These are phyloP conservation scores for Corydoras sp. DNA, from an alignment of 2,113 vertebrate species.

Conservation along the genomic window DNA sequence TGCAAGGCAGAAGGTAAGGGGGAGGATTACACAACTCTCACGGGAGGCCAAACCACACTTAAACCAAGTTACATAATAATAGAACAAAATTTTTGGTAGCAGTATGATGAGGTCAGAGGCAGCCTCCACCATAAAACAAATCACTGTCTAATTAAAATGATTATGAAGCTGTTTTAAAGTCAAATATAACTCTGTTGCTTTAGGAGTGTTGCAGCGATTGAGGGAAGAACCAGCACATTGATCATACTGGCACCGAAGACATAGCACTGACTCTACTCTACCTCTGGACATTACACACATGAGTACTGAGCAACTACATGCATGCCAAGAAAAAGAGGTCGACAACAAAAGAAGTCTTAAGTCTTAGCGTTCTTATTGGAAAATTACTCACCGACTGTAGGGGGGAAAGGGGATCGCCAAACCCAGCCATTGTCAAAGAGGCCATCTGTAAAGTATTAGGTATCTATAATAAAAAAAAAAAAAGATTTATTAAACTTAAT, in stretches of 20 bases:
- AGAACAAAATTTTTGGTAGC: too few relatives aligned
- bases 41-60: too few relatives aligned
- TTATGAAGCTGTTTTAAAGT: too few relatives aligned
- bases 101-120: too few relatives aligned
- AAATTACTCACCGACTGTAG: slow-evolving; percentile 85
- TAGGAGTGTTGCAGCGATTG: slow-evolving; percentile 38
- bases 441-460: slow-evolving; percentile 97
- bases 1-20: too few relatives aligned
- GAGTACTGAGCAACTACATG: slow-evolving; percentile 39
- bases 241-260: slow-evolving; percentile 47
- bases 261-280: slow-evolving; percentile 43
- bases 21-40: too few relatives aligned
- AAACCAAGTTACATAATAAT: not conserved
- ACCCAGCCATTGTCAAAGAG: slow-evolving; percentile 85
- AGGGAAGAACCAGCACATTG: slow-evolving; percentile 44
- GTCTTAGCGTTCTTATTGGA: not conserved
- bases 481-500: too few relatives aligned
- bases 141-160: too few relatives aligned
- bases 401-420: slow-evolving; percentile 92
- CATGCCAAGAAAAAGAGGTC: slow-evolving; percentile 46
- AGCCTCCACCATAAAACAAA: too few relatives aligned
- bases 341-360: not conserved
- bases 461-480: slow-evolving; percentile 56
- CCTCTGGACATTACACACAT: slow-evolving; percentile 48
- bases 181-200: not conserved